Base-by-base conservation (phyloP, 2,888 invertebrate genomes). In the Microctonus brassicae region DNA sequence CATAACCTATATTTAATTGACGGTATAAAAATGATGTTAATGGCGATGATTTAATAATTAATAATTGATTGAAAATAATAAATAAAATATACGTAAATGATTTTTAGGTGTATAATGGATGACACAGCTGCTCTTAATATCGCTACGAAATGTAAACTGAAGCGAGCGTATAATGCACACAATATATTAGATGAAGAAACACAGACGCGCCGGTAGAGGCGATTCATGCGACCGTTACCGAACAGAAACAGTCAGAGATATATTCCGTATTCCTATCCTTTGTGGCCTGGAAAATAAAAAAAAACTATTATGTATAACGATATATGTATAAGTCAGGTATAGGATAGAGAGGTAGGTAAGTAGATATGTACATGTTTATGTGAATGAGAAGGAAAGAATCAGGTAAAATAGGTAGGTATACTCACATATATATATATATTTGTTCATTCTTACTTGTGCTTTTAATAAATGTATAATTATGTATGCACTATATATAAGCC, bases 241-340 rank as follows among this genome's bases (percentile, higher is more conserved):
- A 63, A 69, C 55, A 57, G 24, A 39, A n/a, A 58, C 47, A 47
- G 22, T 47, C 66, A 42, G n/a, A n/a, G n/a, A n/a, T n/a, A n/a
- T n/a, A n/a, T n/a, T n/a, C n/a, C n/a, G n/a, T n/a, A n/a, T n/a
- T 71, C 60, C 70, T 66, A 71, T 66, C 60, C 65, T 42, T 39
- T 47, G 58, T 71, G 65, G 61, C 61, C 65, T 70, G 64, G 58
- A 70, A n/a, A n/a, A n/a, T n/a, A n/a, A n/a, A n/a, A n/a, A n/a
- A n/a, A n/a, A n/a, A n/a, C n/a, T n/a, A n/a, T n/a, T n/a, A n/a
- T n/a, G n/a, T 42, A 60, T 20, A 29, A 22, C 57, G n/a, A 53
- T 62, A 24, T 24, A 11, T 9, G 7, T 24, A 57, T 42, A 58
- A 24, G 13, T 20, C 20, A 36, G 24, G 42, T 11, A 22, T n/a